Base-by-base conservation (phyloP, 2,797 vertebrate species). In the Furcifer pardalis region DNA sequence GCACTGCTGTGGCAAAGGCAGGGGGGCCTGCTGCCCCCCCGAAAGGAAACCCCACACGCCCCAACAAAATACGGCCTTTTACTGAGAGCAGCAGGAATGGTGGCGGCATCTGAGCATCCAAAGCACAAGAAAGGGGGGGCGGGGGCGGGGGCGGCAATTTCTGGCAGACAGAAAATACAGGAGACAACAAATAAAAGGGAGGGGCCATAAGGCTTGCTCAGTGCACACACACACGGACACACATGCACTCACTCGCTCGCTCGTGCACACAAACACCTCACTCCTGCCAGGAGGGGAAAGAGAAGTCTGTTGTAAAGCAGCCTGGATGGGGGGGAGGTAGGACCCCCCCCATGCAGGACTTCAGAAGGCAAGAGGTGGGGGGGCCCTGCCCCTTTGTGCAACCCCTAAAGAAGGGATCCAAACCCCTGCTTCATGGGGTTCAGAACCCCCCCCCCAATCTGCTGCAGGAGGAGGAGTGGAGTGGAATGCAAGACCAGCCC, bases 41-140 rank as follows among this genome's bases (percentile, higher is more conserved):
- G 17, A 32, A 19, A n/a, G 21, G 17, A 40, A 79, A 12, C n/a
- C 30, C 59, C 10, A 27, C 7, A 23, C 37, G 32, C 40, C 25
- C 17, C 52, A 71, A 40, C 32, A 21, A 77, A 23, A 62, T 2
- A 49, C 2, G 12, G 0, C 63, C n/a, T 62, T 86, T 82, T 86
- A 86, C 40, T 86, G 76, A 63, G n/a, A 62, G 63, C 63, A 44
- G 23, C 73, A 35, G 69, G 73, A 81, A 80, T n/a, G n/a, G n/a
- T n/a, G n/a, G n/a, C 15, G 35, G 30, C 35, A 17, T 52, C 71
- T 59, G 44, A 74, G 44, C 35, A 7, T 75, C 46, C 49, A 63
- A 77, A 77, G 71, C 77, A 80, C 84, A 80, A 72, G 21, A 23
- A 66, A 60, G 40, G 60, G 13, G 37, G 73, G 37, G 63, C 66